A percentile compares a stretch with the other conserved stretches of the same genome.
phyloP scores from a whole-genome alignment of 2,888 invertebrate genomes.

The Hermaeophaga mercurialis region DNA sequence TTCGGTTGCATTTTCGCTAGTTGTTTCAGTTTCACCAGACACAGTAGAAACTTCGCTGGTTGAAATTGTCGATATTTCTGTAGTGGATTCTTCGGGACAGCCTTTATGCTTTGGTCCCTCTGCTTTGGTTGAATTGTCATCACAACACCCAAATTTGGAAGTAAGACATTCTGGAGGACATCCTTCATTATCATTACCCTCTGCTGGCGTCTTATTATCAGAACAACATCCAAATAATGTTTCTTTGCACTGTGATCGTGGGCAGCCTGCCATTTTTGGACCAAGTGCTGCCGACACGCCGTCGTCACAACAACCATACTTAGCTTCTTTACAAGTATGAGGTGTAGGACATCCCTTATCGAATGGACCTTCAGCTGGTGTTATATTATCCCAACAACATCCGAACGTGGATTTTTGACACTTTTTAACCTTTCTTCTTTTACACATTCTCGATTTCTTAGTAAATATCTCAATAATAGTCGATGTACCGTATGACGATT shows the following conservation, averaged over 20 bases:
- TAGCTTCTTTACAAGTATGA: constrained; percentile 76
- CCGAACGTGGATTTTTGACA: constrained; percentile 74
- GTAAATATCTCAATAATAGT: constrained; percentile 60
- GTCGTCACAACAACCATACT: constrained; percentile 82
- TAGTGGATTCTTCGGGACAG: constrained; percentile 46
- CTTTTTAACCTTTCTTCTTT: constrained; percentile 61
- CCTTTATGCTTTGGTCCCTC: constrained; percentile 48
- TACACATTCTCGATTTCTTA: constrained; percentile 64
- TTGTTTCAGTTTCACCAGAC: constrained; percentile 22
- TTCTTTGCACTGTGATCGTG: constrained; percentile 71
- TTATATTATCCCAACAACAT: constrained; percentile 83
- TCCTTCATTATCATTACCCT: constrained; percentile 80
- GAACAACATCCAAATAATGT: constrained; percentile 88
- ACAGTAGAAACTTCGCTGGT: constrained; percentile 67
- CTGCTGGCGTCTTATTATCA: constrained; percentile 76
- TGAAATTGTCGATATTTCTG: constrained; percentile 50
- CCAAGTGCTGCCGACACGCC: constrained; percentile 79
- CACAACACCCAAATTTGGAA: constrained; percentile 83
- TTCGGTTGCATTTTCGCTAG: constrained; percentile 18
- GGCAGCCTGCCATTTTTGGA: constrained; percentile 75
- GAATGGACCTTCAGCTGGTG: constrained; percentile 80
- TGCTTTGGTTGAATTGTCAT: constrained; percentile 76
- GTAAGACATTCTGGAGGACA: constrained; percentile 72
- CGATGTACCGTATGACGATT: constrained; percentile 25
- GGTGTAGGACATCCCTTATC: constrained; percentile 77